Conservation (phyloP, 2,113 vertebrate species). For the Rynchops niger region DNA sequence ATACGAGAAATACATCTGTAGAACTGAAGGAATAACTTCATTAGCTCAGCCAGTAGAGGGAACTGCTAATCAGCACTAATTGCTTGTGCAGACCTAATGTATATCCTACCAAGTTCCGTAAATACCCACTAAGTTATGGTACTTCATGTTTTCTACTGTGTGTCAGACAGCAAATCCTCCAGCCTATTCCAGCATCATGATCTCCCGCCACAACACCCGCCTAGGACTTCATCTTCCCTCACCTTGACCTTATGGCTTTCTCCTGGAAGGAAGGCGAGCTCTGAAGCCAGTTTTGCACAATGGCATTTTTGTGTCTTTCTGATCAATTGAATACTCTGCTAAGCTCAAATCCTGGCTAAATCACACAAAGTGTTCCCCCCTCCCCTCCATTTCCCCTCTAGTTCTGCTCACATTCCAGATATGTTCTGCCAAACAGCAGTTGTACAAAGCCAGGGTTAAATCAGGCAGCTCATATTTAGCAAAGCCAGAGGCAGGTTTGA, state of each 20-base stretch:
- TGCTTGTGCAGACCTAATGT: not conserved
- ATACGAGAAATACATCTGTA: not conserved
- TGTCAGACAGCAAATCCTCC: not conserved
- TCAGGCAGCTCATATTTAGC: not conserved
- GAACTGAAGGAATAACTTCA: not conserved
- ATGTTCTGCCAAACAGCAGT: not conserved
- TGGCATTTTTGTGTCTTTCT: not conserved
- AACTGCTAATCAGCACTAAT: slow-evolving; percentile 48
- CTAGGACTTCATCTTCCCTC: not conserved
- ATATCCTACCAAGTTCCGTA: not conserved
- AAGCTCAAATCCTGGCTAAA: not conserved
- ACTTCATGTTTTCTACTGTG: not conserved
- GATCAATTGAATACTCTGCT: not conserved
- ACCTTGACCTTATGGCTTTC: not conserved
- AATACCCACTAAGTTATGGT: not conserved
- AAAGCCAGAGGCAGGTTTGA: not conserved
- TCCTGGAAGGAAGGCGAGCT: not conserved
- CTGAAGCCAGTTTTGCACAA: not conserved
- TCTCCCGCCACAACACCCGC: not conserved
- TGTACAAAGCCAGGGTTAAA: not conserved
- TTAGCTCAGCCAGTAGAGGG: slow-evolving; percentile 59
- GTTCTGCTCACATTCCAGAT: not conserved
- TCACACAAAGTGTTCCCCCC: accelerated
- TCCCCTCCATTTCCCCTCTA: not conserved
- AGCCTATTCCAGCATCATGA: not conserved